Evolutionary conservation across 2,113 vertebrate genomes (phyloP), one percentile per base, ranked within the genome.

Genomic region (Peromyscus leucopus): DNA sequence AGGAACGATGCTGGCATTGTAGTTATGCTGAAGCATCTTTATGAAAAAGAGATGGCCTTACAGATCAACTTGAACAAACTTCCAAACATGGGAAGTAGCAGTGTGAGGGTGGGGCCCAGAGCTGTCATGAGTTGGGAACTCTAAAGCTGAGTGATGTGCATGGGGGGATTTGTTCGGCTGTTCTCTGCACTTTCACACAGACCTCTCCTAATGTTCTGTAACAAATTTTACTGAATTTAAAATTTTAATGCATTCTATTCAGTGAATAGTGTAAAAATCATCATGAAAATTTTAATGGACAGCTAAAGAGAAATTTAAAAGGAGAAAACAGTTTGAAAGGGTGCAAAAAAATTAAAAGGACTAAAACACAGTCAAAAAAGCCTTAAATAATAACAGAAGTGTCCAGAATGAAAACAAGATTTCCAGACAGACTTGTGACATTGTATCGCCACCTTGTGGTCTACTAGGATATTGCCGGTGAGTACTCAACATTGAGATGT

Each of bases 381-480:
- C 69, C 83, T 85, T 11, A 95, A 96, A 92, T 31, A 72, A 51
- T 57, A 90, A 71, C 65, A 51, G 61, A 74, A 67, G 69, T 55
- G 67, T 75, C 36, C 72, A 1, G 31, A 63, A 26, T 9, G 16
- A 86, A 82, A 46, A 31, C 48, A 26, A 31, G 36, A 91, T 46
- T n/a, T 21, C 16, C 51, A 96, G 89, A 63, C 85, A 63, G 76
- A 97, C 91, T 95, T 55, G 83, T 98, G 98, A 97, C 91, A 95
- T 96, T 87, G 96, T 79, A 97, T 95, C 79, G 87, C 98, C 98
- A 97, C 95, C 98, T 98, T 96, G 98, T 98, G 98, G 97, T 87
- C 93, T 95, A 87, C 65, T 2, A 3, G 78, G 83, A 65, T 93
- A 98, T 97, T 97, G 91, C 94, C 89, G 75, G 46, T 75, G 12